A percentile compares a stretch with the other conserved stretches of the same genome.
Evolutionary conservation across 2,113 vertebrate genomes (phyloP).

Genomic region (Camarhynchus parvulus): DNA sequence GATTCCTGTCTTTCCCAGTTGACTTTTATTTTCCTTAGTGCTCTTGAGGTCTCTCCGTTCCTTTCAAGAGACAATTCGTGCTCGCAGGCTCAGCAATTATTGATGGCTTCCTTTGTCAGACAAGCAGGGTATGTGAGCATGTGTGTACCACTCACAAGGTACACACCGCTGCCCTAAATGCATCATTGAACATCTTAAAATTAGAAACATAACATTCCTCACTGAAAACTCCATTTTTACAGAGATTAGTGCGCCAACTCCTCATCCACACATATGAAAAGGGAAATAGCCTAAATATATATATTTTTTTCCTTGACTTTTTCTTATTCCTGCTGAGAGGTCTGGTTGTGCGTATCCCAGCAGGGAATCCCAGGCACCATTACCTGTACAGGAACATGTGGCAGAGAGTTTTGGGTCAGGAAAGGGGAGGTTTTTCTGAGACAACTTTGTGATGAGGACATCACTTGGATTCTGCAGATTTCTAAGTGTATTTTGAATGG

Average conservation of each 20-base stretch:
- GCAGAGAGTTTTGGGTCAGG: background rate
- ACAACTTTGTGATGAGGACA: background rate
- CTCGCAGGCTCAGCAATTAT: slow-evolving; percentile 4
- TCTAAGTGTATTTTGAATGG: background rate
- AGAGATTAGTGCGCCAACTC: background rate
- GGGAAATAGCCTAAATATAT: background rate
- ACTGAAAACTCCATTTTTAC: background rate
- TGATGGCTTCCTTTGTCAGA: slow-evolving; percentile 45
- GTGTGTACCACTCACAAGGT: slow-evolving; percentile 11
- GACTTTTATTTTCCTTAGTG: slow-evolving; percentile 19
- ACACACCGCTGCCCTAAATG: background rate
- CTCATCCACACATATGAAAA: background rate
- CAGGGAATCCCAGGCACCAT: background rate
- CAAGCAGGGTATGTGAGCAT: background rate
- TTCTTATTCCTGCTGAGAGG: background rate
- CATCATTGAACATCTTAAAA: background rate
- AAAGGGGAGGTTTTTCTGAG: background rate
- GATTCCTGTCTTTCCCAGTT: slow-evolving; percentile 1
- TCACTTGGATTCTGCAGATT: background rate
- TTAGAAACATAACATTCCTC: background rate
- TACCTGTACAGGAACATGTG: background rate
- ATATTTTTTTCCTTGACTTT: background rate
- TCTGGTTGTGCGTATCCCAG: background rate
- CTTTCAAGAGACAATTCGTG: background rate
- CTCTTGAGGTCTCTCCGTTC: background rate